Conservation (phyloP, 2,113 vertebrate species). For the Cyphotilapia sp. region DNA sequence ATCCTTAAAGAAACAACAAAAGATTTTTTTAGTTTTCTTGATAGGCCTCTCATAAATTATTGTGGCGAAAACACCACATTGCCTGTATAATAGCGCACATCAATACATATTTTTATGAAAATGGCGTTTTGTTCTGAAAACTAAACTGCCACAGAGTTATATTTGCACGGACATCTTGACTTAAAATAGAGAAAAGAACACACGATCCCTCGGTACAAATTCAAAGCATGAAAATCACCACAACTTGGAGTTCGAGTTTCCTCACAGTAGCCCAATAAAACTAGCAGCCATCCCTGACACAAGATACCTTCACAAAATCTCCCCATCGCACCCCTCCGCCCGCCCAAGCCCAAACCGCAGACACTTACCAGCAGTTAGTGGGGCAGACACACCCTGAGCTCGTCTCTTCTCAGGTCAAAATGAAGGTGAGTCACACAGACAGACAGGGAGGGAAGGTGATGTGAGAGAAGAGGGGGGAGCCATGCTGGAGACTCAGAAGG, state of each 20-base stretch:
- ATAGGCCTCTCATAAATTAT: accelerated
- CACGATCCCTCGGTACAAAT: not conserved
- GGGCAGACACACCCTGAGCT: constrained; percentile 11
- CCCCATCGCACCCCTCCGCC: not conserved
- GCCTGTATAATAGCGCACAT: not conserved
- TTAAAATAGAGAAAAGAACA: not conserved
- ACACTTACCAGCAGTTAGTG: constrained; percentile 46
- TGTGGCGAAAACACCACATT: not conserved
- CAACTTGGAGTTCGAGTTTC: not conserved
- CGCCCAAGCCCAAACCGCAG: not conserved
- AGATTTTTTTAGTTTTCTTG: not conserved
- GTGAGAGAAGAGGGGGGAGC: not conserved
- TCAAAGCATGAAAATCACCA: constrained; percentile 6
- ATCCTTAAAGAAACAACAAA: not conserved
- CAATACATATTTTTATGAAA: not conserved
- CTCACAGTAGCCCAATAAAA: not conserved
- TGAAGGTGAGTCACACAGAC: constrained; percentile 55
- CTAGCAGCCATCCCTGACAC: not conserved
- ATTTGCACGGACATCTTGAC: not conserved
- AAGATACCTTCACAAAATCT: not conserved
- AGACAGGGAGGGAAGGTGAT: not conserved
- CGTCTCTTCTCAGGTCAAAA: constrained; percentile 27
- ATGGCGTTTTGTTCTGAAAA: not conserved
- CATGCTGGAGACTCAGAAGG: constrained; percentile 49
- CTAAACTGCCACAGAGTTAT: not conserved